Base-by-base conservation (phyloP, 2,797 vertebrate species). In the Toxotes lorentzi region DNA sequence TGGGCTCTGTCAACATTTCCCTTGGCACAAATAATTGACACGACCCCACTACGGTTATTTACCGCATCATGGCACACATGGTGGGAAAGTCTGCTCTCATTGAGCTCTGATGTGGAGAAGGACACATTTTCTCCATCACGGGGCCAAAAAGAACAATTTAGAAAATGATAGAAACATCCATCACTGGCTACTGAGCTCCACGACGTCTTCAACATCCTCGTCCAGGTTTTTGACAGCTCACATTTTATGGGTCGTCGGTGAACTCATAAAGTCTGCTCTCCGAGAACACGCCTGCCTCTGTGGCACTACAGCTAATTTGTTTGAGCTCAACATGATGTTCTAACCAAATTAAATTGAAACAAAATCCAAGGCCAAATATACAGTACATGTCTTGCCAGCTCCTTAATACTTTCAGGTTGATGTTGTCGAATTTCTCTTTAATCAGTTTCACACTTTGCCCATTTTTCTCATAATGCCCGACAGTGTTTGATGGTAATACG, bases 1-100 rank as follows among this genome's bases (percentile, higher is more conserved):
- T 88, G 89, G 68, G 14, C 59, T 82, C 83, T 79, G 84, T 93
- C 90, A 90, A 76, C 77, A 67, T 92, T 91, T 91, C 90, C 90
- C 73, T 84, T 89, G 89, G 89, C 84, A 81, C 74, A 64, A 86
- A 85, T 86, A 59, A 73, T 76, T 70, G 73, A 79, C 88, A 89
- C 82, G 70, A 89, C 79, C 82, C 87, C 63, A 40, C 74, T 24
- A 43, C 2, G 57, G 58, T 78, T 80, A 73, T 90, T 88, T 70
- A 84, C 84, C 85, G 79, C 90, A 87, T 85, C 68, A 35, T 79
- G 78, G 88, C 89, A 81, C 70, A 67, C 65, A 40, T 50, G 75
- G 83, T 89, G 88, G 89, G 90, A 91, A 92, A 92, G 84, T 85
- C 62, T 79, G 67, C 70, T 86, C 83, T 88, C 72, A 79, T 82